Conservation (phyloP, 2,888 invertebrate genomes). For the Odontocolon sp. region DNA sequence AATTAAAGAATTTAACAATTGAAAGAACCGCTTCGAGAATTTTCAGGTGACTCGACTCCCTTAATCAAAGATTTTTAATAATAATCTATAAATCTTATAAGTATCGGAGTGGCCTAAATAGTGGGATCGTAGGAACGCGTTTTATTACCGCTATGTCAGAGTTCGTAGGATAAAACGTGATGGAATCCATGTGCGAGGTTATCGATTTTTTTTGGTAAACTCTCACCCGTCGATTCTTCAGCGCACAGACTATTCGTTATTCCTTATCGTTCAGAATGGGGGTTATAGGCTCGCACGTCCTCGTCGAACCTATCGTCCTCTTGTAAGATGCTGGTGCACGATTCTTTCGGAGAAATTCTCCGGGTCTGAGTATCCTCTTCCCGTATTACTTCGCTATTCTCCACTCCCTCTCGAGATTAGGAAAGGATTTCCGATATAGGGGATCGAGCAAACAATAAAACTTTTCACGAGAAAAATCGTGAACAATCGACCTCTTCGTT, state of each 20-base stretch:
- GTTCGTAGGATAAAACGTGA: conserved; percentile 49
- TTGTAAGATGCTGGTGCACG: conserved; percentile 56
- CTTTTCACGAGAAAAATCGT: conserved; percentile 32
- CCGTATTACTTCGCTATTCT: not conserved
- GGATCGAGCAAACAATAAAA: conserved; percentile 58
- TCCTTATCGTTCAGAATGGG: conserved; percentile 53
- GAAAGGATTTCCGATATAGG: conserved; percentile 54
- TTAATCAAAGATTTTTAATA: too few relatives aligned
- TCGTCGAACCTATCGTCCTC: conserved; percentile 55
- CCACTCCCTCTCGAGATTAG: conserved; percentile 51
- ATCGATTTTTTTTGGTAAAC: conserved; percentile 51
- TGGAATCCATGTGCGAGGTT: conserved; percentile 50
- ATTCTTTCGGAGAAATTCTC: conserved; percentile 53
- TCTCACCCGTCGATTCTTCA: conserved; percentile 54
- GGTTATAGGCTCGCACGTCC: conserved; percentile 41
- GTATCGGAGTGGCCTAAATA: conserved; percentile 36
- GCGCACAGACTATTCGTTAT: conserved; percentile 58
- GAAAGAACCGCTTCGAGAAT: not conserved
- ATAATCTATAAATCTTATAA: conserved; percentile 10
- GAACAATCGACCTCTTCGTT: conserved; percentile 48
- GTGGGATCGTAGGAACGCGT: conserved; percentile 49
- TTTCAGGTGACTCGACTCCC: not conserved
- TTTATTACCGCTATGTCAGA: conserved; percentile 52
- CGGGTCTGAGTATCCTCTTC: conserved; percentile 38
- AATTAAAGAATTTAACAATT: too few relatives aligned